Evolutionary conservation across 2,888 invertebrate species (phyloP).

Genomic region (Plagodis dolabraria): DNA sequence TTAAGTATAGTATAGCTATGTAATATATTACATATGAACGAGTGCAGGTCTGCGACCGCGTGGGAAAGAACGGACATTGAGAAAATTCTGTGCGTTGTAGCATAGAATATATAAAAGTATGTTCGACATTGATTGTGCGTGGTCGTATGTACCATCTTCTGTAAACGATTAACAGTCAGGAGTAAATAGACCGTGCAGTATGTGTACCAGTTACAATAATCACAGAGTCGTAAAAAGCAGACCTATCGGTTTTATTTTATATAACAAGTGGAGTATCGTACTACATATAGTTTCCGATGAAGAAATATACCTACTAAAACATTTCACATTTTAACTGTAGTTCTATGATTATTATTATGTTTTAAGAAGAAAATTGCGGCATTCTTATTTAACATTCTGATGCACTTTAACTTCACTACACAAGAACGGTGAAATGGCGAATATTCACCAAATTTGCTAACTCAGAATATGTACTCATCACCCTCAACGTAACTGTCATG

Average conservation of each 20-base stretch:
- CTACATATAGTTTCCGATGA: too few species aligned
- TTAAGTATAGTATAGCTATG: slow-evolving; percentile 32
- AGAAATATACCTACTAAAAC: too few species aligned
- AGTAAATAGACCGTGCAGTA: slow-evolving; percentile 6
- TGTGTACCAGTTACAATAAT: neutral
- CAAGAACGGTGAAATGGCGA: too few species aligned
- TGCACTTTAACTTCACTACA: too few species aligned
- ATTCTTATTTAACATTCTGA: too few species aligned
- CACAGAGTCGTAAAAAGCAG: neutral
- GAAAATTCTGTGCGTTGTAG: slow-evolving; percentile 6
- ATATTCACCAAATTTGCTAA: too few species aligned
- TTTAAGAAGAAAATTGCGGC: too few species aligned
- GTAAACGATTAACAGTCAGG: neutral
- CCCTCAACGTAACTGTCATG: too few species aligned
- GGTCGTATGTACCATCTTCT: slow-evolving; percentile 1
- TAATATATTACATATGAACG: slow-evolving; percentile 55
- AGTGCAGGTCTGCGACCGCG: slow-evolving; percentile 65
- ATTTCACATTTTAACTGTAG: too few species aligned
- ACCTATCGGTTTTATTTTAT: neutral
- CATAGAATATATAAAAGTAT: neutral
- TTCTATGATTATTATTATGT: too few species aligned
- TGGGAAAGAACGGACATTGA: slow-evolving; percentile 66
- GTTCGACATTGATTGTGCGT: slow-evolving; percentile 3
- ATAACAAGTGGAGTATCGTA: too few species aligned
- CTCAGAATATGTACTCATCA: too few species aligned